A percentile compares a stretch with the other conserved stretches of the same genome.
Conservation (phyloP, 2,113 vertebrate genomes). For the Amphiprion ocellaris region DNA sequence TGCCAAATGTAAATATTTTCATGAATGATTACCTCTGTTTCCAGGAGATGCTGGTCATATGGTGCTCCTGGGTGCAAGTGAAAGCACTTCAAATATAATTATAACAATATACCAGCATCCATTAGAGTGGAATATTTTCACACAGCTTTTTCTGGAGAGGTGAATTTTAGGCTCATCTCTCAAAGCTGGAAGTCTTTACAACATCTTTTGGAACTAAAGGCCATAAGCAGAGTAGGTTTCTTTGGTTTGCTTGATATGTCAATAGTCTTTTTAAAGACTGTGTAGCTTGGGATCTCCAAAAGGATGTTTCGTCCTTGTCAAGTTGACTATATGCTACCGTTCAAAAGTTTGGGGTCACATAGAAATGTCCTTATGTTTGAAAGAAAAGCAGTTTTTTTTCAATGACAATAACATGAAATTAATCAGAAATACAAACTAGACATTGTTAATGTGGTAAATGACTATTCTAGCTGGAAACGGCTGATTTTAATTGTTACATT, state of each 20-base stretch:
- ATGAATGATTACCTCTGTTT: not conserved
- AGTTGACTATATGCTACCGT: not conserved
- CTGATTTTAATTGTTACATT: too few species aligned
- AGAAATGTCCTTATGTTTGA: too few species aligned
- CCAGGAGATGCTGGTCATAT: not conserved
- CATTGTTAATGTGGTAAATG: too few species aligned
- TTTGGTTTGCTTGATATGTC: not conserved
- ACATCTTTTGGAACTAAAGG: not conserved
- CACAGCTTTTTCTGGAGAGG: not conserved
- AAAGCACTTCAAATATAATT: slow-evolving; percentile 8
- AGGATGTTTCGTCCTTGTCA: slow-evolving; percentile 1
- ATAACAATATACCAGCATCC: not conserved
- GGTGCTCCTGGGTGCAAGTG: not conserved
- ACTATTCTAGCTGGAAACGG: too few species aligned
- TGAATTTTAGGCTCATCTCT: not conserved
- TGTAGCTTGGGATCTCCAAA: not conserved
- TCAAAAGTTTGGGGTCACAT: too few species aligned
- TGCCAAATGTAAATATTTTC: slow-evolving; percentile 1
- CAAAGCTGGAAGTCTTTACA: not conserved
- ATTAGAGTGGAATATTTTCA: too few species aligned
- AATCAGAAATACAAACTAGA: too few species aligned
- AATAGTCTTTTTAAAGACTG: not conserved
- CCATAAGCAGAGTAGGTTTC: not conserved
- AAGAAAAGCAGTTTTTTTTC: too few species aligned
- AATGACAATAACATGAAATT: too few species aligned